Evolutionary conservation across 2,888 invertebrate species (phyloP).

Genomic region (Lapara coniferarum): DNA sequence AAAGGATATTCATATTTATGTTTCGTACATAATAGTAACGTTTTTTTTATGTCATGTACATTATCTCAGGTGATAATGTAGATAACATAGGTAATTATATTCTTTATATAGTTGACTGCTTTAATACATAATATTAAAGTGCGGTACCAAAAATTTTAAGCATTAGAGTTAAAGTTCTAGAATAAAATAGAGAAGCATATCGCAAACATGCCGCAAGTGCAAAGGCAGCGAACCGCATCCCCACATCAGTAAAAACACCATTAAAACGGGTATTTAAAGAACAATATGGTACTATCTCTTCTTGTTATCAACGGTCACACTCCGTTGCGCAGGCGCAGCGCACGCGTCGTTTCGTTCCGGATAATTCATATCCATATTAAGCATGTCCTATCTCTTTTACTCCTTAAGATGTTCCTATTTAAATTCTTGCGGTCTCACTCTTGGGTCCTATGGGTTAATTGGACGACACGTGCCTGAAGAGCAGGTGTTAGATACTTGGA

Average conservation of each 20-base stretch:
- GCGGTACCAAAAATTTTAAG: too few relatives aligned
- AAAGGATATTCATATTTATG: too few relatives aligned
- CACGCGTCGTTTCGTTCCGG: conserved; percentile 48
- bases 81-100: too few relatives aligned
- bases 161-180: too few relatives aligned
- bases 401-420: neutral
- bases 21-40: too few relatives aligned
- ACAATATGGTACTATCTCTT: conserved; percentile 56
- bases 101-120: too few relatives aligned
- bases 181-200: neutral
- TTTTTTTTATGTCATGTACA: neutral
- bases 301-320: conserved; percentile 53
- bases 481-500: neutral
- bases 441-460: conserved; percentile 36
- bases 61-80: too few relatives aligned
- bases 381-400: conserved; percentile 15
- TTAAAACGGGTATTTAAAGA: conserved; percentile 36
- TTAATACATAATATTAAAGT: too few relatives aligned
- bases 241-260: conserved; percentile 27
- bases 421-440: conserved; percentile 1
- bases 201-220: neutral
- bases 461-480: conserved; percentile 40
- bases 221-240: conserved; percentile 31
- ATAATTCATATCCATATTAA: conserved; percentile 51
- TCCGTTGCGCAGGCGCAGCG: conserved; percentile 52